Conservation (phyloP, 2,113 vertebrate genomes). For the Nipponia nippon region DNA sequence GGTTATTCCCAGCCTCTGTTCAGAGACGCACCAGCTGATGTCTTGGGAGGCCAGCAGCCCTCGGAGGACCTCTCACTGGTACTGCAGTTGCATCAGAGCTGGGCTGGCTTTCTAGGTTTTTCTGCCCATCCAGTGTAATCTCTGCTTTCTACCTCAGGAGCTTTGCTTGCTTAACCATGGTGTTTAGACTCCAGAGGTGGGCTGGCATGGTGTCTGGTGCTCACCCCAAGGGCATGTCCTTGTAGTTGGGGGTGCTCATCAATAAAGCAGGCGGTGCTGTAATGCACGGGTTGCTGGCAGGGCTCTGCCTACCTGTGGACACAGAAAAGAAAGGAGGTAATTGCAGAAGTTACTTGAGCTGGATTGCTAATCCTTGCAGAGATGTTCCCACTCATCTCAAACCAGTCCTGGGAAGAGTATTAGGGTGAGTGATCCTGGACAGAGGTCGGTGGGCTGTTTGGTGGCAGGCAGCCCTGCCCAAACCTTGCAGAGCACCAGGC, state of each 20-base stretch:
- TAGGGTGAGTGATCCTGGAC: background rate
- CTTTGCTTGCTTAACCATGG: background rate
- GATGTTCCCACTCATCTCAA: background rate
- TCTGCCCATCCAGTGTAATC: background rate
- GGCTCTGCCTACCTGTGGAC: background rate
- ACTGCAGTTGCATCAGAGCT: background rate
- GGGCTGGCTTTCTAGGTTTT: slow-evolving; percentile 6
- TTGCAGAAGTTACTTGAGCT: background rate
- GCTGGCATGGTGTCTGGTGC: background rate
- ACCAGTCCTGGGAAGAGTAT: background rate
- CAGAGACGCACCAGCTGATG: background rate
- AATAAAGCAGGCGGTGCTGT: background rate
- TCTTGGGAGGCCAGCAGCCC: background rate
- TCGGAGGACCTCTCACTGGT: background rate
- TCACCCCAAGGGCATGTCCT: background rate
- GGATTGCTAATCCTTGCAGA: background rate
- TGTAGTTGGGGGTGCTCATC: background rate
- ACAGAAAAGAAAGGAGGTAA: background rate
- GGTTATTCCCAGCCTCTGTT: background rate
- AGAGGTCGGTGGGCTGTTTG: background rate
- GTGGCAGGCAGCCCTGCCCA: background rate
- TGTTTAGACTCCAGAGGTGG: background rate
- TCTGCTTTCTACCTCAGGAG: background rate
- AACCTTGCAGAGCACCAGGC: background rate
- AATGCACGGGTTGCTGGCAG: accelerated